Conservation (phyloP, 2,797 vertebrate species). For the Clarias pachynema region DNA sequence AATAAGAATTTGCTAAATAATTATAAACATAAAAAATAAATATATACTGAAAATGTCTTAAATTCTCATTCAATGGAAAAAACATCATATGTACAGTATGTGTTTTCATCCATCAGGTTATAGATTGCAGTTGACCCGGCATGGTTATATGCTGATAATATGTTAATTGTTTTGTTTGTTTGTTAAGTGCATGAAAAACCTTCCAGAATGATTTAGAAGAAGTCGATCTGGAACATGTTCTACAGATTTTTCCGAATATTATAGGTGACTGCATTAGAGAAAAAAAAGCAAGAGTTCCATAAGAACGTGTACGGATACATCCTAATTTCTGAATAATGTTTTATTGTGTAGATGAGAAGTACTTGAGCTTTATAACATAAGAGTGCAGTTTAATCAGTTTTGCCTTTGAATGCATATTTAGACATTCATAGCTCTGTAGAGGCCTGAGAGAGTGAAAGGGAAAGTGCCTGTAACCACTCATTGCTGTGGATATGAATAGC, state of each 20-base stretch:
- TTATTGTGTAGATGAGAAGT: conserved; percentile 33
- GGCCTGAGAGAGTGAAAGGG: conserved; percentile 53
- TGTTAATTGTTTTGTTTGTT: background rate
- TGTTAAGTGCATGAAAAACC: background rate
- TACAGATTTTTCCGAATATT: conserved; percentile 4
- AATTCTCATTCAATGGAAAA: background rate
- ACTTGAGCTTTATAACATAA: conserved; percentile 16
- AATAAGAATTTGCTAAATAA: background rate
- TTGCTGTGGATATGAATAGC: conserved; percentile 82
- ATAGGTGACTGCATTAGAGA: background rate
- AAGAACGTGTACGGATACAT: conserved; percentile 24
- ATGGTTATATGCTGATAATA: background rate
- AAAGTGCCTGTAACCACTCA: conserved; percentile 74
- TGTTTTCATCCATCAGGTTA: background rate
- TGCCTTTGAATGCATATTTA: conserved; percentile 46
- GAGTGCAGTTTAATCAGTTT: conserved; percentile 46
- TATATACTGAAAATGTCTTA: no score
- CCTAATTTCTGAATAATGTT: conserved; percentile 25
- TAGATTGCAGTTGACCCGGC: background rate
- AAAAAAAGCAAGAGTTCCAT: conserved; percentile 5
- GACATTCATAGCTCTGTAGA: conserved; percentile 48
- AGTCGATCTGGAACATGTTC: background rate
- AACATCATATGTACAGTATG: background rate
- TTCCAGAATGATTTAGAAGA: background rate
- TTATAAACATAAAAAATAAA: background rate